Evolutionary conservation across 2,797 vertebrate species (phyloP), one percentile per base, ranked within the genome.

Genomic region (Enteromius anoplus): DNA sequence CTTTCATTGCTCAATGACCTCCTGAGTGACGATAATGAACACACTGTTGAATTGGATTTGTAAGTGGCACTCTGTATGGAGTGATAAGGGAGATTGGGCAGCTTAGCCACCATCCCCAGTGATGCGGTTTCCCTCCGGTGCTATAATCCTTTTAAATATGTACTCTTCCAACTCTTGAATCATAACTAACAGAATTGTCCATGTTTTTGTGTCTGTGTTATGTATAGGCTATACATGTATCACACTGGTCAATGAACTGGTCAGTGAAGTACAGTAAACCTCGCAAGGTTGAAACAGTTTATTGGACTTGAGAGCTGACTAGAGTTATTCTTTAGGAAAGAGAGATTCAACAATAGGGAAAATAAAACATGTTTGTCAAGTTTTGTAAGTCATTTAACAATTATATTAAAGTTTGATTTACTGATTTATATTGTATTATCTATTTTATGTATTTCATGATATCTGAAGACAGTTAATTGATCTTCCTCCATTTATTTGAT

Each of bases 1-100:
- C 17, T 40, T 40, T 75, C 32, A 19, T 37, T 55, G 32, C 51
- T 75, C 32, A 14, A 21, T 75, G 49, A 73, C 71, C 71, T 53
- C 37, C 29, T 4, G 49, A 53, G 47, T 53, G 71, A 34, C 7
- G 49, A 58, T 75, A 40, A 58, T 58, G 51, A 58, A 55, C 51
- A 9, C 17, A 75, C 21, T 37, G 49, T 37, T 75, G 72, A 37
- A 75, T 55, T 55, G 72, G 51, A 37, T 75, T 42, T 80, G 51
- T 70, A 55, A 79, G 66, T 64, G 55, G 40, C 75, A 47, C 40
- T 29, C 40, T 75, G 49, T 47, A 29, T 29, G 23, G 40, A 21
- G 26, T 32, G 58, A 64, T 64, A 64, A 65, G 75, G 23, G 42
- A 78, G 60, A 47, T 1, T 32, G 40, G 8, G 17, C 12, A 37